Conservation (phyloP, 1,140 invertebrate species). For the Drosophila ohnishii region DNA sequence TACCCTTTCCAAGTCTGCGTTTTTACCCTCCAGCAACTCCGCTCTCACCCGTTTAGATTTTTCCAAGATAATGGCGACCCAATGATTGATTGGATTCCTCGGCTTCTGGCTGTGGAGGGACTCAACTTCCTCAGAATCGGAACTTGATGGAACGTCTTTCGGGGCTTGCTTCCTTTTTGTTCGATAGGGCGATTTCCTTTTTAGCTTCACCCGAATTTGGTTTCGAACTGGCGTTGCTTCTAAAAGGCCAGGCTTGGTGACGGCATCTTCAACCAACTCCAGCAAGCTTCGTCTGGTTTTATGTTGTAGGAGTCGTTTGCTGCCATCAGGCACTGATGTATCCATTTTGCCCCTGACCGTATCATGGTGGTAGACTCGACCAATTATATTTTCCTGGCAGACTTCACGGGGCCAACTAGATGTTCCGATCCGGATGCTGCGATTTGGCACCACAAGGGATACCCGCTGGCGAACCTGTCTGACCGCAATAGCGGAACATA, state of each 20-base stretch:
- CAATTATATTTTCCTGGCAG: not conserved
- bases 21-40: slow-evolving; percentile 11
- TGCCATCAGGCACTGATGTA: not conserved
- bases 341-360: not conserved
- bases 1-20: not conserved
- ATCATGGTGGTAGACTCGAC: slow-evolving; percentile 4
- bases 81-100: not conserved
- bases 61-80: not conserved
- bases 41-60: not conserved
- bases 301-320: not conserved
- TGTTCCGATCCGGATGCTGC: not conserved
- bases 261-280: not conserved
- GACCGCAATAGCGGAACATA: not conserved
- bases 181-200: not conserved
- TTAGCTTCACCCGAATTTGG: not conserved
- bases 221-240: too few relatives aligned
- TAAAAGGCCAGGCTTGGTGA: not conserved
- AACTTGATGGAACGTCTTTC: not conserved
- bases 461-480: not conserved
- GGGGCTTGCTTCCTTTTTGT: not conserved
- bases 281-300: not conserved
- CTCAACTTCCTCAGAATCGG: not conserved
- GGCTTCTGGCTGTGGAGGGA: not conserved
- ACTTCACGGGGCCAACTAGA: not conserved
- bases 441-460: not conserved